Conservation (phyloP, 2,888 invertebrate species). For the Melanotus villosus region DNA sequence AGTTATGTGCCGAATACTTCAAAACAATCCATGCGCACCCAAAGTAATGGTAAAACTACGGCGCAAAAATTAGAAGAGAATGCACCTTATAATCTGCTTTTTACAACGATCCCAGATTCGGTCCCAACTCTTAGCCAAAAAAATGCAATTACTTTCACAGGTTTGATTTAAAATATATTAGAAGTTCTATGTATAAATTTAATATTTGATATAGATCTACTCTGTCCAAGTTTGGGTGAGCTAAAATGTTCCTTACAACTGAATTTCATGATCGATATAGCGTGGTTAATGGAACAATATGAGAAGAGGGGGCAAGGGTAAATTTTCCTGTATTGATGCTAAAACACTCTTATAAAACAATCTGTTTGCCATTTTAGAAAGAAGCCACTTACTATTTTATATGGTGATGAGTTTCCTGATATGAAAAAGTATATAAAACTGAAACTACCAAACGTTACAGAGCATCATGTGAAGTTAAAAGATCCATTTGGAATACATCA, state of each 20-base stretch:
- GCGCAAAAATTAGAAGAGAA: slow-evolving; percentile 76
- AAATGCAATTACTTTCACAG: slow-evolving; percentile 79
- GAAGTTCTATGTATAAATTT: neutral
- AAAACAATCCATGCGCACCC: neutral
- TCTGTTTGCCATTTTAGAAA: slow-evolving; percentile 68
- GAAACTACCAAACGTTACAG: slow-evolving; percentile 74
- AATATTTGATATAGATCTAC: slow-evolving; percentile 74
- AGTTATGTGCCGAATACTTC: slow-evolving; percentile 71
- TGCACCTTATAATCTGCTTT: slow-evolving; percentile 83
- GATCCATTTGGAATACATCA: slow-evolving; percentile 91
- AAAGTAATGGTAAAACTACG: slow-evolving; percentile 70
- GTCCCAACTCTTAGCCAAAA: slow-evolving; percentile 76
- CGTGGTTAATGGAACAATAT: slow-evolving; percentile 91
- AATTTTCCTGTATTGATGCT: slow-evolving; percentile 20
- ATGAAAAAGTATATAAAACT: slow-evolving; percentile 70
- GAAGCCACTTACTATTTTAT: slow-evolving; percentile 81
- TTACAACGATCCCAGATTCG: slow-evolving; percentile 79
- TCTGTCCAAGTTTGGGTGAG: slow-evolving; percentile 83
- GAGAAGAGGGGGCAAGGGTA: slow-evolving; percentile 81
- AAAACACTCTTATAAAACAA: slow-evolving; percentile 1
- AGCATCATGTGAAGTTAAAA: slow-evolving; percentile 79
- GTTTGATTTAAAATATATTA: slow-evolving; percentile 60
- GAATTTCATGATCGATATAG: slow-evolving; percentile 93
- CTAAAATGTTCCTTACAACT: slow-evolving; percentile 86
- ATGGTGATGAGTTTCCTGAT: slow-evolving; percentile 77